Evolutionary conservation across 2,113 vertebrate genomes (phyloP).

Genomic region (Dicerorhinus sumatrensis): DNA sequence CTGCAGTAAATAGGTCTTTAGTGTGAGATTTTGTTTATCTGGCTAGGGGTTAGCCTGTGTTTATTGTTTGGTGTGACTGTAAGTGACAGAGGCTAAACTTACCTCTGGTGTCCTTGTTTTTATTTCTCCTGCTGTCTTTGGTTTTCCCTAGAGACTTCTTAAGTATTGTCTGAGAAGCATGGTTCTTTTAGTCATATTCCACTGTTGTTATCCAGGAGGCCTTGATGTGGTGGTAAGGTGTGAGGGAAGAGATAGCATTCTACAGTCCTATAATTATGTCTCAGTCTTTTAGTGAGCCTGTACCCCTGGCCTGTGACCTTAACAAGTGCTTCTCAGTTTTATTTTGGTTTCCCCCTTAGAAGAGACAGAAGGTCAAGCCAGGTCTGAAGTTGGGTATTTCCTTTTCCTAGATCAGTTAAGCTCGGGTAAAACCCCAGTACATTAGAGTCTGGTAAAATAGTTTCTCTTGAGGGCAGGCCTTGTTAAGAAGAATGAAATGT

Average conservation of each 20-base stretch:
- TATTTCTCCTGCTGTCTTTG: neutral
- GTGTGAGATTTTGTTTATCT: conserved; percentile 1
- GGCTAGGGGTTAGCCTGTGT: neutral
- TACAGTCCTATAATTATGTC: neutral
- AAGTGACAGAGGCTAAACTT: neutral
- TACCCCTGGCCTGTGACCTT: neutral
- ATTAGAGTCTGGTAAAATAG: neutral
- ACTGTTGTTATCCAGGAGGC: neutral
- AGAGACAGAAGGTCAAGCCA: neutral
- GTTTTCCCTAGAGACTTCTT: neutral
- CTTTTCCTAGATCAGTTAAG: neutral
- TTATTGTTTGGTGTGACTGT: neutral
- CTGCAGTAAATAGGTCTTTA: neutral
- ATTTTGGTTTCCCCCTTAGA: neutral
- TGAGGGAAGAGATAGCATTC: neutral
- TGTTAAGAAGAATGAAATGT: neutral
- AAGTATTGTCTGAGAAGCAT: neutral
- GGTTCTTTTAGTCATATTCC: conserved; percentile 24
- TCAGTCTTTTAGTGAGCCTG: neutral
- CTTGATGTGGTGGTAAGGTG: neutral
- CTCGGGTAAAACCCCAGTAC: neutral
- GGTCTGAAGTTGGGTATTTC: neutral
- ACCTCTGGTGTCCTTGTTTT: neutral
- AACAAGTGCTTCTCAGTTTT: neutral
- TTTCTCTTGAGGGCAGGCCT: neutral